Evolutionary conservation across 2,888 invertebrate genomes (phyloP).

Genomic region (Mythimna lalbum): DNA sequence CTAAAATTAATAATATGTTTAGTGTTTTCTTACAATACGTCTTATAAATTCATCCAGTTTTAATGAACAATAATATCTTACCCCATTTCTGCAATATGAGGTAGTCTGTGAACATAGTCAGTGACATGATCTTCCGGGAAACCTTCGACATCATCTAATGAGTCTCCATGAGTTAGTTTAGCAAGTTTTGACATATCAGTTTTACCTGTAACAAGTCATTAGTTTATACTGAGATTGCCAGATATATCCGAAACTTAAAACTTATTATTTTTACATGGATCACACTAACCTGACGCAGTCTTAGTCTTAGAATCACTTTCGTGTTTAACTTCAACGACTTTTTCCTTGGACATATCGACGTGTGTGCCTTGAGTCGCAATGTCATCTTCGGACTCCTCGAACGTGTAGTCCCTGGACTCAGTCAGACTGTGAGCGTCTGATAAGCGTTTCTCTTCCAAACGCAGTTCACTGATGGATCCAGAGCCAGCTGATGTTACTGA

Average conservation of each 20-base stretch:
- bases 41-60: background rate
- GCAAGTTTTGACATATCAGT: conserved; percentile 77
- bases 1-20: conserved; percentile 61
- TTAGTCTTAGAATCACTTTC: conserved; percentile 76
- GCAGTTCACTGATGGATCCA: conserved; percentile 83
- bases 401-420: conserved; percentile 88
- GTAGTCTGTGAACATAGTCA: conserved; percentile 86
- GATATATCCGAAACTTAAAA: background rate
- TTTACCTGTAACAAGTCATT: conserved; percentile 71
- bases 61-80: conserved; percentile 60
- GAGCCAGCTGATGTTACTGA: conserved; percentile 88
- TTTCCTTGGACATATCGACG: conserved; percentile 80
- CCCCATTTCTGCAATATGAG: conserved; percentile 88
- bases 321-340: conserved; percentile 72
- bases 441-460: conserved; percentile 86
- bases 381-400: conserved; percentile 89
- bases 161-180: conserved; percentile 86
- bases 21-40: background rate
- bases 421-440: conserved; percentile 89
- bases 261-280: background rate
- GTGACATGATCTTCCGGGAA: conserved; percentile 88
- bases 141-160: conserved; percentile 89
- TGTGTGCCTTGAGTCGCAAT: conserved; percentile 86
- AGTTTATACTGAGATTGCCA: background rate
- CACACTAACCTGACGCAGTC: conserved; percentile 67